A percentile compares a stretch with the other conserved stretches of the same genome.
Evolutionary conservation across 2,888 invertebrate genomes (phyloP).

Genomic region (Dasypolia templi): DNA sequence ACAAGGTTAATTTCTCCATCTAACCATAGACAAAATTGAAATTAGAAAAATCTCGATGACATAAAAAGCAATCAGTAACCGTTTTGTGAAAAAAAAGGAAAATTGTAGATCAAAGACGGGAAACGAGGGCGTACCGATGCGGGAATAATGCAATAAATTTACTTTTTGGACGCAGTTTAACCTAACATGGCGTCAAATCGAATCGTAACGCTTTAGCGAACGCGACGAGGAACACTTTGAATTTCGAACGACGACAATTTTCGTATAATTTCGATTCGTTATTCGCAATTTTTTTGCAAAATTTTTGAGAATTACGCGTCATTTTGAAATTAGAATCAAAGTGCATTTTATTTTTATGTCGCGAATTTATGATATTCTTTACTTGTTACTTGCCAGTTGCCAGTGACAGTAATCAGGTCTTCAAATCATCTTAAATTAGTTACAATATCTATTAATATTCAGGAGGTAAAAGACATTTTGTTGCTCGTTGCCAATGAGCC

Average conservation of each 20-base stretch:
- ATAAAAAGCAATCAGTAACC: constrained; percentile 77
- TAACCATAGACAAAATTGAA: constrained; percentile 57
- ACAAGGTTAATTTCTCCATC: constrained; percentile 63
- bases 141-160: constrained; percentile 84
- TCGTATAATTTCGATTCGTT: constrained; percentile 23
- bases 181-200: constrained; percentile 84
- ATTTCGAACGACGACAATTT: constrained; percentile 72
- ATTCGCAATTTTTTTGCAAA: constrained; percentile 15
- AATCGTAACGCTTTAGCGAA: constrained; percentile 80
- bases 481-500: background rate
- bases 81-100: constrained; percentile 74
- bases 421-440: background rate
- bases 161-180: constrained; percentile 76
- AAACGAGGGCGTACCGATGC: constrained; percentile 77
- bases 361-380: background rate
- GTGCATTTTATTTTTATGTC: background rate
- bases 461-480: background rate
- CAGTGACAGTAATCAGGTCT: background rate
- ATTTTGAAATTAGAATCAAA: constrained; percentile 15
- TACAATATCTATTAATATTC: background rate
- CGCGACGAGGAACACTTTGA: constrained; percentile 70
- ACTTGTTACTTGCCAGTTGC: background rate
- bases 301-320: constrained; percentile 22
- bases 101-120: constrained; percentile 81
- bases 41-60: constrained; percentile 75